A percentile compares a stretch with the other conserved stretches of the same genome.
Conservation (phyloP, 2,888 invertebrate genomes). For the Dromius quadrimaculatus region DNA sequence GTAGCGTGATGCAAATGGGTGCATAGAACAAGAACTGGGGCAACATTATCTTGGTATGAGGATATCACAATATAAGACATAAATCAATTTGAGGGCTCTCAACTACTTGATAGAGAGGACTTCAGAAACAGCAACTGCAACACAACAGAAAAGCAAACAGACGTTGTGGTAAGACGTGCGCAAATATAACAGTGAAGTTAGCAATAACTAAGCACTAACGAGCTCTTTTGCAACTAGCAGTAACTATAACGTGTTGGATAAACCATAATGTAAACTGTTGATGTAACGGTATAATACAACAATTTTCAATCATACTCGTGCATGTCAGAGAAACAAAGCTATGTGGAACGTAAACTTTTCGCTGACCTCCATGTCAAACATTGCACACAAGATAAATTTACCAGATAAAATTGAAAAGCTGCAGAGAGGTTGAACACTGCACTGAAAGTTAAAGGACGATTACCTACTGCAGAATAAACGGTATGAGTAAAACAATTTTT, state of each 20-base stretch:
- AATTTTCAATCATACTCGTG: slow-evolving; percentile 15
- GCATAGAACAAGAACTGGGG: neutral
- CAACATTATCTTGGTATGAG: neutral
- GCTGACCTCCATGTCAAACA: neutral
- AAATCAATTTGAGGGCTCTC: slow-evolving; percentile 23
- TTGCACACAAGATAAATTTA: slow-evolving; percentile 39
- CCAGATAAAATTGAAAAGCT: slow-evolving; percentile 44
- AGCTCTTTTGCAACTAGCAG: slow-evolving; percentile 24
- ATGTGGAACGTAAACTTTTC: neutral
- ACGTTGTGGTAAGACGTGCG: neutral
- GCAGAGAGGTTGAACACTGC: slow-evolving; percentile 40
- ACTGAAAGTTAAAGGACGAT: slow-evolving; percentile 43
- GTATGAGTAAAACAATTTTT: slow-evolving; percentile 40
- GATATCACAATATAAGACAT: slow-evolving; percentile 7
- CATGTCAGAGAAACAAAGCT: neutral
- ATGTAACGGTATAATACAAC: slow-evolving; percentile 36
- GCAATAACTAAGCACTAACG: slow-evolving; percentile 31
- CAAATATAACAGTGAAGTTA: slow-evolving; percentile 26
- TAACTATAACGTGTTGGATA: slow-evolving; percentile 22
- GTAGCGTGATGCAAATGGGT: neutral
- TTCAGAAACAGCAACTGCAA: no score
- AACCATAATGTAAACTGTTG: slow-evolving; percentile 6
- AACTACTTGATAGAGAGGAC: slow-evolving; percentile 6
- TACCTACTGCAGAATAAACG: slow-evolving; percentile 29
- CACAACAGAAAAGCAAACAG: slow-evolving; percentile 16